Percentiles rank a stretch among this genome's conserved stretches.
These are phyloP conservation scores for Leistus spinibarbis DNA, from an alignment of 2,888 invertebrate genomes.

Conservation along the genomic window DNA sequence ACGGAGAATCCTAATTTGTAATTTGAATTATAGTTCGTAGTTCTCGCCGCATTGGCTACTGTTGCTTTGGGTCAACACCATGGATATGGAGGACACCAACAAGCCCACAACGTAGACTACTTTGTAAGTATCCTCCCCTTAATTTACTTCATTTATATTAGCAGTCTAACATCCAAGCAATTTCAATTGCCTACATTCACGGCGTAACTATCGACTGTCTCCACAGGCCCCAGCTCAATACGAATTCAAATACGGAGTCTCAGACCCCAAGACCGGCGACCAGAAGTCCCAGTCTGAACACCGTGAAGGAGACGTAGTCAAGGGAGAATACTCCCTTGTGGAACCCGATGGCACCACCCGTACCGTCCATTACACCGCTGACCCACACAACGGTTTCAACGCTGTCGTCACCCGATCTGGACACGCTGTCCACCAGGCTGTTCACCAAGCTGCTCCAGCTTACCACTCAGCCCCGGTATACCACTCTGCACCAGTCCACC, in stretches of 20 bases:
- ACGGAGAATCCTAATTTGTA: neutral
- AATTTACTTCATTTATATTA: neutral
- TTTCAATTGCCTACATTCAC: neutral
- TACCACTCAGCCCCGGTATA: neutral
- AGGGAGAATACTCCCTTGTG: slow-evolving; percentile 28
- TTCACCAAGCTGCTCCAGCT: neutral
- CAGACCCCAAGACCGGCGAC: slow-evolving; percentile 30
- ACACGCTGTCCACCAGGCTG: slow-evolving; percentile 15
- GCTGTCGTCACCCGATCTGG: slow-evolving; percentile 26
- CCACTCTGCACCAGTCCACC: neutral
- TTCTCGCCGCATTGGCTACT: neutral
- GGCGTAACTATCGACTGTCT: neutral
- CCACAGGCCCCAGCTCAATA: slow-evolving; percentile 19
- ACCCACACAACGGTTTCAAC: slow-evolving; percentile 27
- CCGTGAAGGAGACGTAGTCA: slow-evolving; percentile 26
- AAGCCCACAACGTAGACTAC: neutral
- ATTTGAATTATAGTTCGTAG: neutral
- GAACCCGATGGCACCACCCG: slow-evolving; percentile 28
- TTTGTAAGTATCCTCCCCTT: neutral
- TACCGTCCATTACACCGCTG: slow-evolving; percentile 29
- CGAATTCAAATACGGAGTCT: slow-evolving; percentile 28
- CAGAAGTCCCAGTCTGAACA: slow-evolving; percentile 22
- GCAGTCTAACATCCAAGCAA: neutral
- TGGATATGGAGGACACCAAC: neutral
- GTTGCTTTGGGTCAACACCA: neutral